These are phyloP conservation scores for Drosophila arizonae DNA, from an alignment of 1,140 invertebrate genomes.

Conservation along the genomic window DNA sequence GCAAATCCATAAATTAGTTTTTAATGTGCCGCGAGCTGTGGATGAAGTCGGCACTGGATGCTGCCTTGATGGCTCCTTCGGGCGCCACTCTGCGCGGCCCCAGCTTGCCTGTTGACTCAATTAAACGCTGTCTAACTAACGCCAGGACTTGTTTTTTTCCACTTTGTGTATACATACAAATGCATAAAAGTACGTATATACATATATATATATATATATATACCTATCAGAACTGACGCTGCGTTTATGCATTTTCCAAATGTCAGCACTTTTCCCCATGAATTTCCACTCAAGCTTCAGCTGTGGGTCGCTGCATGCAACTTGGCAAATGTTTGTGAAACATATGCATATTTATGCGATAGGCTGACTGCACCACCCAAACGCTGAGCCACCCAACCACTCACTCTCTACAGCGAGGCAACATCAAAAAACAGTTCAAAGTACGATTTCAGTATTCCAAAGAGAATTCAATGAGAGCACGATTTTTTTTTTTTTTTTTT, in stretches of 20 bases:
- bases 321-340: constrained; percentile 70
- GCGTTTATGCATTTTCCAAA: constrained; percentile 76
- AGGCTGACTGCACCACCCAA: constrained; percentile 37
- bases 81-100: neutral
- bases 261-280: constrained; percentile 75
- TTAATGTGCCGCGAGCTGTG: constrained; percentile 46
- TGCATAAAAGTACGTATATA: constrained; percentile 44
- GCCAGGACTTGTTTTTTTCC: constrained; percentile 9
- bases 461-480: neutral
- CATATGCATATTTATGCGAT: constrained; percentile 75
- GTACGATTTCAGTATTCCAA: neutral
- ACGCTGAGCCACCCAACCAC: neutral
- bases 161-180: too few species aligned
- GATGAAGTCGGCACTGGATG: neutral
- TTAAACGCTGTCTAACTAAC: constrained; percentile 70
- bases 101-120: constrained; percentile 65
- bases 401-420: neutral
- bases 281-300: constrained; percentile 54
- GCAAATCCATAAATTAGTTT: constrained; percentile 79
- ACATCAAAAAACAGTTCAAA: neutral
- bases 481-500: neutral
- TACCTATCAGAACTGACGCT: constrained; percentile 50
- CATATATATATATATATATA: constrained; percentile 24
- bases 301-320: constrained; percentile 15
- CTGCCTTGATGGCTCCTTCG: neutral